Evolutionary conservation across 2,797 vertebrate genomes (phyloP).

Genomic region (Semaprochilodus insignis): DNA sequence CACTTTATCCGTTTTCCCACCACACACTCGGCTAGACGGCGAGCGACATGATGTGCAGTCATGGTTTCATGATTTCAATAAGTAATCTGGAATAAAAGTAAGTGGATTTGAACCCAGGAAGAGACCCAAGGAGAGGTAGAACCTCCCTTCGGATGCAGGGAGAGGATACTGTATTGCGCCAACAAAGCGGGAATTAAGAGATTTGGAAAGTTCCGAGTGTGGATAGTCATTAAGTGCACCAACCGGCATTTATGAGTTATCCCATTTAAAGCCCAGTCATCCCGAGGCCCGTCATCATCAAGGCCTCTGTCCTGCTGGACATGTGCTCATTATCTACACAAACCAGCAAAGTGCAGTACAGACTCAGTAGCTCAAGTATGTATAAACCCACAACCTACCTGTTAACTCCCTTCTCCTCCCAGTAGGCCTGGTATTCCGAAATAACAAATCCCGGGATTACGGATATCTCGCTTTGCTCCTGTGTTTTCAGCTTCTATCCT

Average conservation of each 20-base stretch:
- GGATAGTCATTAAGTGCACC: neutral
- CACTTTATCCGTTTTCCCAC: too few species aligned
- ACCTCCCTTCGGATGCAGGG: neutral
- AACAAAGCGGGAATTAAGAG: too few species aligned
- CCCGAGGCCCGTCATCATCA: neutral
- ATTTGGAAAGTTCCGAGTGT: neutral
- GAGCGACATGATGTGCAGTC: too few species aligned
- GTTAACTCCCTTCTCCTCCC: neutral
- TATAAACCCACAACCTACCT: neutral
- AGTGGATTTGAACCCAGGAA: too few species aligned
- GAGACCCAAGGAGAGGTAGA: neutral
- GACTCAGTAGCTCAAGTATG: neutral
- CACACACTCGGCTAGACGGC: too few species aligned
- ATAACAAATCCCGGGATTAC: neutral
- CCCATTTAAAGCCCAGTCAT: neutral
- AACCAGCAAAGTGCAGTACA: neutral
- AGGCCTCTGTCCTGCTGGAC: neutral
- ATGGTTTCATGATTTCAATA: too few species aligned
- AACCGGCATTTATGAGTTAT: neutral
- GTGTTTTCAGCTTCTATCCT: constrained; percentile 17
- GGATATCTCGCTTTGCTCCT: neutral
- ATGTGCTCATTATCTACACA: neutral
- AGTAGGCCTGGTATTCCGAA: neutral
- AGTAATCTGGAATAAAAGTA: too few species aligned
- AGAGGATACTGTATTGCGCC: neutral